phyloP scores from a whole-genome alignment of 2,113 vertebrate genomes.

The Sturnira hondurensis region DNA sequence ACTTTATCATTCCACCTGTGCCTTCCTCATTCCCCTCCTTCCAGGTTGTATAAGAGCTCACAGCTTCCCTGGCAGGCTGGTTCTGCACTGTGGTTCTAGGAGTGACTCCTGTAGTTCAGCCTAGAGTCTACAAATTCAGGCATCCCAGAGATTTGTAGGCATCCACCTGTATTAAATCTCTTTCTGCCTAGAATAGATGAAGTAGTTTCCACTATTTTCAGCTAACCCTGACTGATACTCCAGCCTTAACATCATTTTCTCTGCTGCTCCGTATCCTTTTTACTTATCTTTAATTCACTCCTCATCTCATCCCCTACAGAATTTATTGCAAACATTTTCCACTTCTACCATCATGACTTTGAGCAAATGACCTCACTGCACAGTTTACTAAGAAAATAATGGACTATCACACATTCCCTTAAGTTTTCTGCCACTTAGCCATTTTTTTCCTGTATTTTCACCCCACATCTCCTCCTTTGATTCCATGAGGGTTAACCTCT shows the following conservation, averaged over 20 bases:
- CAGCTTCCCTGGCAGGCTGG: background rate
- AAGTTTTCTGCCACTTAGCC: background rate
- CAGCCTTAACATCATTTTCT: background rate
- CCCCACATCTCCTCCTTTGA: background rate
- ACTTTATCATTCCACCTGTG: background rate
- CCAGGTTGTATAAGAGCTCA: background rate
- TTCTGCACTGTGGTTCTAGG: background rate
- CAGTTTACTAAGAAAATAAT: background rate
- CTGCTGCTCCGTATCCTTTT: background rate
- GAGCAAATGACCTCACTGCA: background rate
- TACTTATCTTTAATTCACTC: background rate
- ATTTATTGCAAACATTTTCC: background rate
- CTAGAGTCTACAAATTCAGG: background rate
- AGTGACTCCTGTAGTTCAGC: background rate
- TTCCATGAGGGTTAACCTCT: background rate
- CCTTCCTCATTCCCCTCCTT: background rate
- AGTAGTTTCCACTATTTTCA: background rate
- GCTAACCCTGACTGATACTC: background rate
- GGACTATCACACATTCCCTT: background rate
- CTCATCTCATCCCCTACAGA: background rate
- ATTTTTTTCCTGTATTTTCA: background rate
- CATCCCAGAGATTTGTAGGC: background rate
- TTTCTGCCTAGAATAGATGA: background rate
- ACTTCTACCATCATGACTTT: background rate
- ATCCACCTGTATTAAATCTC: background rate